Evolutionary conservation across 2,888 invertebrate genomes (phyloP).

Genomic region (Phyllotreta cruciferae): DNA sequence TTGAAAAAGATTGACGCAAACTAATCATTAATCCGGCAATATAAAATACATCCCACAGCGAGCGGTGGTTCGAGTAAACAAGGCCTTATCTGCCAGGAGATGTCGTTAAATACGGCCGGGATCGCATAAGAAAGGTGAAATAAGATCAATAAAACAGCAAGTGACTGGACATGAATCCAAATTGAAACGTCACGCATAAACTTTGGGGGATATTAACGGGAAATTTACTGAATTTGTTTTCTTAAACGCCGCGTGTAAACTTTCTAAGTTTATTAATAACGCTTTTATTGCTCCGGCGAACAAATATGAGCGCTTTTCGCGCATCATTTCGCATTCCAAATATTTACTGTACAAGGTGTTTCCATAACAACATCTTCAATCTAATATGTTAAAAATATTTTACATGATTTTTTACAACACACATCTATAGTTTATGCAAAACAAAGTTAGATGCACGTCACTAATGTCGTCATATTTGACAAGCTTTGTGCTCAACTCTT

Average conservation of each 20-base stretch:
- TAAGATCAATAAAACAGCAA: slow-evolving; percentile 60
- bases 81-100: slow-evolving; percentile 50
- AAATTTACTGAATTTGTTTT: slow-evolving; percentile 40
- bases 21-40: slow-evolving; percentile 48
- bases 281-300: slow-evolving; percentile 7
- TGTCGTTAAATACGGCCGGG: slow-evolving; percentile 52
- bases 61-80: slow-evolving; percentile 49
- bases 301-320: slow-evolving; percentile 4
- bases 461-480: too few relatives aligned
- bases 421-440: too few relatives aligned
- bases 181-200: slow-evolving; percentile 57
- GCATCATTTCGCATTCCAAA: slow-evolving; percentile 1
- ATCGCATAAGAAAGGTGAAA: slow-evolving; percentile 58
- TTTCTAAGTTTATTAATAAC: slow-evolving; percentile 10
- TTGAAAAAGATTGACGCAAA: slow-evolving; percentile 49
- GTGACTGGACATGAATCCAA: slow-evolving; percentile 57
- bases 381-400: too few relatives aligned
- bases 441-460: too few relatives aligned
- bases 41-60: slow-evolving; percentile 52
- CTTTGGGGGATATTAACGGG: slow-evolving; percentile 43
- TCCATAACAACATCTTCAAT: neutral
- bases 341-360: neutral
- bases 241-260: slow-evolving; percentile 20
- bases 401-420: too few relatives aligned
- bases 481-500: too few relatives aligned